These are phyloP conservation scores for Lapara coniferarum DNA, from an alignment of 2,888 invertebrate species.

Conservation along the genomic window DNA sequence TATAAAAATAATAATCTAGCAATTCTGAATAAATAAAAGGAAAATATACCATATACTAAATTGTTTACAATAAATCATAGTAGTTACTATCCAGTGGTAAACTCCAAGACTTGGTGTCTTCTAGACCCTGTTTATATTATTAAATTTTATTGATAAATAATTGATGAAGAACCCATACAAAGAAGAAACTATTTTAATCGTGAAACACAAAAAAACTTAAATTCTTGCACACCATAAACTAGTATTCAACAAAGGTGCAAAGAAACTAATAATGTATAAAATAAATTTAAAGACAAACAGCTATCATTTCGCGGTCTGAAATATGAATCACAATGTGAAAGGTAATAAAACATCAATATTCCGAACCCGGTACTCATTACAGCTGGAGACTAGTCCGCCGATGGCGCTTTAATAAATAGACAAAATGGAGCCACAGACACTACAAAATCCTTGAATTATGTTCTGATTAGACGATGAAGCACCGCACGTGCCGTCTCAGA, in stretches of 20 bases:
- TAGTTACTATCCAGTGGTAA: too few relatives aligned
- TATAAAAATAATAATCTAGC: too few relatives aligned
- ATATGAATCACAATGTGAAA: background rate
- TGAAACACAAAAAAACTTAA: background rate
- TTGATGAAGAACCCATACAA: too few relatives aligned
- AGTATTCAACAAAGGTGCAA: background rate
- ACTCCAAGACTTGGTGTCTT: too few relatives aligned
- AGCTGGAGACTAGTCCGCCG: background rate
- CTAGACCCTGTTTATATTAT: too few relatives aligned
- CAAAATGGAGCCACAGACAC: slow-evolving; percentile 10
- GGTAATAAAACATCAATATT: slow-evolving; percentile 7
- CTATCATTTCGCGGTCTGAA: background rate
- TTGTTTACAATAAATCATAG: too few relatives aligned
- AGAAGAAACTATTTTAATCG: background rate
- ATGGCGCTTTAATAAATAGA: background rate
- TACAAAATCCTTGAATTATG: slow-evolving; percentile 17
- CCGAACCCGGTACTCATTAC: slow-evolving; percentile 3
- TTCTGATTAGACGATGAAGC: slow-evolving; percentile 19
- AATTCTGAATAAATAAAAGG: too few relatives aligned
- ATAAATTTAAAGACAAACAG: background rate
- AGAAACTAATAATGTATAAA: background rate
- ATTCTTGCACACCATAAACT: too few relatives aligned
- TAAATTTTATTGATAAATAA: too few relatives aligned
- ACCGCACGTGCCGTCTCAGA: slow-evolving; percentile 14
- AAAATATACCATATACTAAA: too few relatives aligned